Evolutionary conservation across 2,888 invertebrate species (phyloP).

Genomic region (Chouioia cunea): DNA sequence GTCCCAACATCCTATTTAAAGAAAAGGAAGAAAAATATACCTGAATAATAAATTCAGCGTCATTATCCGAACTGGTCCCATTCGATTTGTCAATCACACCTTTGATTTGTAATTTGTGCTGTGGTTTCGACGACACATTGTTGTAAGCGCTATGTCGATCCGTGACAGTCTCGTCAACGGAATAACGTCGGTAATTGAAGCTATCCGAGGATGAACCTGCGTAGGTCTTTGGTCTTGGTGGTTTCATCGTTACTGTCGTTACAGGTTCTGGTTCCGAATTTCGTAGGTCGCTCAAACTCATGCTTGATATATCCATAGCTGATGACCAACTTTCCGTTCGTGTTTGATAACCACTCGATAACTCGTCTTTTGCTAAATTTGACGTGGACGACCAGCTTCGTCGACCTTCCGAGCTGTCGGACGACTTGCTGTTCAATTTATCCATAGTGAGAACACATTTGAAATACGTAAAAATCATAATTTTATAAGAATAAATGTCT

Average conservation of each 20-base stretch:
- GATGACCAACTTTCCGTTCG: conserved; percentile 76
- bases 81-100: conserved; percentile 63
- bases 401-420: conserved; percentile 67
- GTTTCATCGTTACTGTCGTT: conserved; percentile 63
- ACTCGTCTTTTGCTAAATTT: conserved; percentile 71
- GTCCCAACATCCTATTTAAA: neutral
- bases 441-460: too few species aligned
- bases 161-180: conserved; percentile 53
- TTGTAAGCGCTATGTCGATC: conserved; percentile 32
- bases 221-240: conserved; percentile 53
- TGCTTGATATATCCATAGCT: conserved; percentile 80
- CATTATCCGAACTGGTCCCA: conserved; percentile 58
- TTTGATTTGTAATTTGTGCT: conserved; percentile 63
- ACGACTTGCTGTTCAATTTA: conserved; percentile 45
- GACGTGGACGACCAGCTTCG: conserved; percentile 85
- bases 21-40: conserved; percentile 51
- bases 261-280: conserved; percentile 56
- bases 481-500: too few species aligned
- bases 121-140: conserved; percentile 39
- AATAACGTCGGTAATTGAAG: conserved; percentile 56
- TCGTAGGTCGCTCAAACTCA: conserved; percentile 50
- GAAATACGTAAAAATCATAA: too few species aligned
- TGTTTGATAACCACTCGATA: neutral
- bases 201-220: conserved; percentile 56
- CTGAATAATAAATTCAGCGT: conserved; percentile 66